phyloP scores from a whole-genome alignment of 2,797 vertebrate species.

The Sebastes diaconus region DNA sequence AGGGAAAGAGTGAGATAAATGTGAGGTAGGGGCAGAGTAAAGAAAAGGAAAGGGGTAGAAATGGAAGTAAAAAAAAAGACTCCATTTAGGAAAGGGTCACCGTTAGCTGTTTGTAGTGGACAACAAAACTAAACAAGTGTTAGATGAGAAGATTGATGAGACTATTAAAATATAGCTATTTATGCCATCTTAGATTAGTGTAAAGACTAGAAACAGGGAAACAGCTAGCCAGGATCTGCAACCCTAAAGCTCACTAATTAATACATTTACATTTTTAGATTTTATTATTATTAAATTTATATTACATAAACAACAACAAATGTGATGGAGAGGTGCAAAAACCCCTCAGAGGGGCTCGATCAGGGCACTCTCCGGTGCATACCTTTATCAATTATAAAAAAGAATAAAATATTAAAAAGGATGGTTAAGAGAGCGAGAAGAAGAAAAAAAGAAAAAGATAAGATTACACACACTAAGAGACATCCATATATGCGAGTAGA shows the following conservation, averaged over 20 bases:
- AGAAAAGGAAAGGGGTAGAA: neutral
- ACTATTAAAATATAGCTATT: neutral
- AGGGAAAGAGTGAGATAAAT: neutral
- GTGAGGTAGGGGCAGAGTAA: neutral
- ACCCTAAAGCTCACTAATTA: neutral
- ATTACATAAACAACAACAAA: too few species aligned
- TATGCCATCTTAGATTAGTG: neutral
- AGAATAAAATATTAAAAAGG: too few species aligned
- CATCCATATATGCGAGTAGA: too few species aligned
- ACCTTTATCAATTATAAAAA: too few species aligned
- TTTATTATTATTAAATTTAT: too few species aligned
- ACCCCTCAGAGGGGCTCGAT: too few species aligned
- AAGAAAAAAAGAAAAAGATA: too few species aligned
- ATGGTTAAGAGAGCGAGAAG: too few species aligned
- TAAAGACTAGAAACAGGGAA: neutral
- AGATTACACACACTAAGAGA: too few species aligned
- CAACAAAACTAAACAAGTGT: neutral
- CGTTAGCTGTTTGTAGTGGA: neutral
- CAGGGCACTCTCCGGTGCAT: too few species aligned
- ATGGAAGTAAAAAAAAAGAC: neutral
- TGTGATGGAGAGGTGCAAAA: too few species aligned
- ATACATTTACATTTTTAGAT: neutral
- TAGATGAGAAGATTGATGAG: neutral
- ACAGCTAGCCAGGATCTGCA: too few species aligned
- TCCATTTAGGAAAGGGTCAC: neutral